Evolutionary conservation across 2,888 invertebrate genomes (phyloP), one percentile per base, ranked within the genome.

Genomic region (Drosophila emarginata): DNA sequence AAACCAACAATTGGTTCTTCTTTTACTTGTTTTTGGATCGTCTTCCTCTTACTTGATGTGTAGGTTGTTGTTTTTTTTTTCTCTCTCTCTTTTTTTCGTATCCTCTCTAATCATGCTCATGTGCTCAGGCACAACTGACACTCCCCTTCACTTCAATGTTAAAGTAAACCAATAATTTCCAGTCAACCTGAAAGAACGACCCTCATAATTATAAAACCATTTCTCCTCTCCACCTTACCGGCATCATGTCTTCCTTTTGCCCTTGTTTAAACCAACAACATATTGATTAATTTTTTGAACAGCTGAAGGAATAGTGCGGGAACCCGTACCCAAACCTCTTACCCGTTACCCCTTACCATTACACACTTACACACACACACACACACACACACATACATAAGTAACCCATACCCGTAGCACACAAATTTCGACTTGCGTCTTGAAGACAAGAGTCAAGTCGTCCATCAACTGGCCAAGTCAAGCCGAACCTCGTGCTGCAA

Each of bases 161-260:
- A 66, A 50, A 76, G 76, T 61, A 74, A 83, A 79, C 81, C 87
- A 71, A 84, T 78, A 79, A 84, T 84, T 83, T 87, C 51, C 79
- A 79, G 72, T 72, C 79, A 74, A 74, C 72, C 78, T 69, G 81
- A 78, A 62, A 60, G 67, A 61, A 72, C 79, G 79, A 80, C 78
- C 84, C 83, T 81, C 84, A 78, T 84, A 81, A 83, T 83, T 83
- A 83, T 83, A 83, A 87, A 81, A 67, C 74, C 83, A 78, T 87
- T 86, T 84, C 62, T 70, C 53, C 45, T 40, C 54, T 26, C 60
- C 64, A 36, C 23, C 23, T 36, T 40, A 56, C 28, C 23, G 15
- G 50, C 32, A 45, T 5, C 14, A 45, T 39, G n/a, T 15, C 23
- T 1, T 45, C 21, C 21, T 23, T 4, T 37, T 37, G 50, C 39